Conservation (phyloP, 2,888 invertebrate species). For the Aleiodes testaceus region DNA sequence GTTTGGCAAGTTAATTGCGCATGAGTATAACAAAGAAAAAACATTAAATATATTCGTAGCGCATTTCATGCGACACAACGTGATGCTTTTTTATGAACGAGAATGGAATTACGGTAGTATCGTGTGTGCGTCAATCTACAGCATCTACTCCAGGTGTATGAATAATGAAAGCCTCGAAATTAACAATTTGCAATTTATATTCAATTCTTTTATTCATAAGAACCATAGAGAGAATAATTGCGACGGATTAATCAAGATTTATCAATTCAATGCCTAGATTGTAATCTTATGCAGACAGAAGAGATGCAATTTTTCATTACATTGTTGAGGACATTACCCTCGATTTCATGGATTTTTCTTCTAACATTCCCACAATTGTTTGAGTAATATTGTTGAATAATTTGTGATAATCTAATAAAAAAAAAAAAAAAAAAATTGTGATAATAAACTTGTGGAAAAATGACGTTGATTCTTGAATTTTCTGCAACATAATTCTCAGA, state of each 20-base stretch:
- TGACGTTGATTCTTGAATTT: too few relatives aligned
- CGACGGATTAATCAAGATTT: not conserved
- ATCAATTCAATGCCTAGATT: not conserved
- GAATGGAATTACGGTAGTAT: slow-evolving; percentile 30
- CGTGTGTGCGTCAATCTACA: slow-evolving; percentile 31
- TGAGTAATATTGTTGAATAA: too few relatives aligned
- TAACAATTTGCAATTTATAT: slow-evolving; percentile 1
- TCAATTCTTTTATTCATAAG: not conserved
- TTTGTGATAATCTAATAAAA: too few relatives aligned
- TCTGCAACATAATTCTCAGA: too few relatives aligned
- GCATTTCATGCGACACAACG: slow-evolving; percentile 29
- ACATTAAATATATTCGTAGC: slow-evolving; percentile 31
- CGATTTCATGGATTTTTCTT: not conserved
- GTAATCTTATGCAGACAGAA: not conserved
- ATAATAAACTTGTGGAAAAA: too few relatives aligned
- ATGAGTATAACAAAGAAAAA: slow-evolving; percentile 10
- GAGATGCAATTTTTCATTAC: not conserved
- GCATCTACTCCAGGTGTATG: not conserved
- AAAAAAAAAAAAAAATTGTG: too few relatives aligned
- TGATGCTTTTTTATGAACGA: slow-evolving; percentile 16
- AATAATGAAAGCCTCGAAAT: slow-evolving; percentile 6
- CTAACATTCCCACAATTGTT: not conserved
- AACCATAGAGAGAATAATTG: not conserved
- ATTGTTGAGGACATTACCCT: slow-evolving; percentile 1
- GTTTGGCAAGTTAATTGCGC: not conserved